These are phyloP conservation scores for Epinephelus cyanopodus DNA, from an alignment of 2,113 vertebrate species.

Conservation along the genomic window DNA sequence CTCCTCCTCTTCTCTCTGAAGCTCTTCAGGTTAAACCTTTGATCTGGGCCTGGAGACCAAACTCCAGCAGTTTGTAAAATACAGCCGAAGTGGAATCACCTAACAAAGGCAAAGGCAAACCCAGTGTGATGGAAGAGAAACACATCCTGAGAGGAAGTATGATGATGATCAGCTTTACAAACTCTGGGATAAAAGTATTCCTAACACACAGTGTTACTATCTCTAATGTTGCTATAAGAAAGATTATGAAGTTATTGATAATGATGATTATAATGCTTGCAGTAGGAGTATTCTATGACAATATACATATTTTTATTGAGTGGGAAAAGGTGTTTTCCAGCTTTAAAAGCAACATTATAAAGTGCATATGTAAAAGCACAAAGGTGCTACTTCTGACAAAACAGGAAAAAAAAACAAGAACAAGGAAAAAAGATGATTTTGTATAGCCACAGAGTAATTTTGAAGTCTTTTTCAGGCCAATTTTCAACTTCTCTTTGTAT, in stretches of 20 bases:
- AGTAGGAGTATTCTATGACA: constrained; percentile 45
- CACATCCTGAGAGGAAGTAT: constrained; percentile 39
- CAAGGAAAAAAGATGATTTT: constrained; percentile 58
- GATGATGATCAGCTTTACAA: constrained; percentile 68
- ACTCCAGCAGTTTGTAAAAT: constrained; percentile 55
- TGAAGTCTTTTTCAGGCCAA: constrained; percentile 66
- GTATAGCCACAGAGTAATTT: constrained; percentile 71
- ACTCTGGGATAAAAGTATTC: constrained; percentile 71
- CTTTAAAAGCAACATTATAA: constrained; percentile 60
- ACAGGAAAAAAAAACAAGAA: constrained; percentile 30
- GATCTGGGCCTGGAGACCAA: constrained; percentile 54
- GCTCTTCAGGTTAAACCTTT: constrained; percentile 67
- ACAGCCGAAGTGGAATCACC: constrained; percentile 51
- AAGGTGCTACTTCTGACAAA: constrained; percentile 70
- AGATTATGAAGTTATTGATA: constrained; percentile 50
- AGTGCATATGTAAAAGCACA: constrained; percentile 66
- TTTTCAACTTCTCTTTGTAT: constrained; percentile 74
- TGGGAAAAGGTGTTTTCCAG: constrained; percentile 59
- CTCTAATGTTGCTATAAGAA: constrained; percentile 41
- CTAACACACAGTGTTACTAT: constrained; percentile 37
- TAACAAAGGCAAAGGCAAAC: constrained; percentile 59
- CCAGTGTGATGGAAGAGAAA: constrained; percentile 38
- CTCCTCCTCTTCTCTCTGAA: constrained; percentile 28
- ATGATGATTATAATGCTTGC: constrained; percentile 54
- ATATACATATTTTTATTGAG: constrained; percentile 69